phyloP scores from a whole-genome alignment of 2,888 invertebrate genomes.

The Cyclophora albipunctata region DNA sequence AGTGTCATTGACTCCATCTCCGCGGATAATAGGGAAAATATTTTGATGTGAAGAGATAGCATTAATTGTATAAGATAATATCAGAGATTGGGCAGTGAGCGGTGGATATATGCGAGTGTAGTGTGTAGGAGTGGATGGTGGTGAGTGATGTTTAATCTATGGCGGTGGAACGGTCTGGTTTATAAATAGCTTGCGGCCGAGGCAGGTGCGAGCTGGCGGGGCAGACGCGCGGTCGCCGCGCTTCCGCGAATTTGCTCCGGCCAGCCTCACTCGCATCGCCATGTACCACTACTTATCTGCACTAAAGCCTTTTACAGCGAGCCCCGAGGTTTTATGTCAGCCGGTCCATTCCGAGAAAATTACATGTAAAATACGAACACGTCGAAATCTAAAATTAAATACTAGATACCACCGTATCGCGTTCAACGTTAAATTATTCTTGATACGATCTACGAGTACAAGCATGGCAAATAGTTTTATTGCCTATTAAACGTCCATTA shows the following conservation, averaged over 20 bases:
- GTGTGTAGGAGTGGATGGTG: conserved; percentile 12
- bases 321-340: conserved; percentile 16
- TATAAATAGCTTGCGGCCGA: conserved; percentile 64
- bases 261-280: conserved; percentile 18
- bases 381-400: conserved; percentile 13
- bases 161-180: conserved; percentile 55
- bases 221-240: conserved; percentile 67
- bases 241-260: conserved; percentile 55
- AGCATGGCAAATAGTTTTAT: conserved; percentile 5
- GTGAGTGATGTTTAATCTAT: conserved; percentile 40
- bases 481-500: conserved; percentile 1
- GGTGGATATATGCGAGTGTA: conserved; percentile 5
- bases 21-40: conserved; percentile 5
- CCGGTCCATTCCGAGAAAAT: conserved; percentile 12
- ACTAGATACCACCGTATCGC: not conserved
- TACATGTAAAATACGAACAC: conserved; percentile 12
- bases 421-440: conserved; percentile 4
- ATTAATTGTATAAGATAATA: too few species aligned
- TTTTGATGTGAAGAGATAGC: conserved; percentile 9
- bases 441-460: not conserved
- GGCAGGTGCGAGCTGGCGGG: conserved; percentile 48
- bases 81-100: too few species aligned
- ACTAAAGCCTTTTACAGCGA: conserved; percentile 13
- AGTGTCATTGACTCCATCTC: conserved; percentile 4
- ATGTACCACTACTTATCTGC: conserved; percentile 11